These are phyloP conservation scores for Chrysocyon brachyurus DNA, from an alignment of 2,797 vertebrate genomes.

Conservation along the genomic window DNA sequence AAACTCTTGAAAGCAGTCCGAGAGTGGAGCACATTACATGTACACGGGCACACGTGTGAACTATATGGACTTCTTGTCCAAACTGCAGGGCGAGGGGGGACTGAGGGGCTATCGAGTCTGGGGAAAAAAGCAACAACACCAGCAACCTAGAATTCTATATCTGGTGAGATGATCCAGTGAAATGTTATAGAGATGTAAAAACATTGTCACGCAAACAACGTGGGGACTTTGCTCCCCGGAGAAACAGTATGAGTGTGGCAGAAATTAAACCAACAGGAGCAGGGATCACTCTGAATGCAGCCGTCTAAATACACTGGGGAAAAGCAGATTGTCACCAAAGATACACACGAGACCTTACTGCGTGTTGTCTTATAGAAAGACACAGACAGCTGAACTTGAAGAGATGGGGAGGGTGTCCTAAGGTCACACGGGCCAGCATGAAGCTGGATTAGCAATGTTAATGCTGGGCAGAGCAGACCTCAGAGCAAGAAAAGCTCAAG, in stretches of 20 bases:
- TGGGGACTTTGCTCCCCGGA: background rate
- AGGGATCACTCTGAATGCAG: background rate
- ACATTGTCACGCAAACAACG: background rate
- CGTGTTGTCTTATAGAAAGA: background rate
- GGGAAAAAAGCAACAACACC: background rate
- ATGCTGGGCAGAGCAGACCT: background rate
- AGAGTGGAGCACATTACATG: background rate
- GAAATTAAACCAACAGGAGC: background rate
- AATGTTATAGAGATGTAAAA: background rate
- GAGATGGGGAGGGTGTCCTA: background rate
- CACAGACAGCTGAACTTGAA: background rate
- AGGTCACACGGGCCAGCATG: background rate
- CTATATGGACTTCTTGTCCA: background rate
- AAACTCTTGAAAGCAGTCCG: background rate
- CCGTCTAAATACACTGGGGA: background rate
- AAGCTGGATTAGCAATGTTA: background rate
- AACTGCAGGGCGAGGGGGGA: background rate
- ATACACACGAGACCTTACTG: background rate
- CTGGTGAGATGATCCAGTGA: background rate
- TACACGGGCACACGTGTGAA: background rate
- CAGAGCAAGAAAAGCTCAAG: background rate
- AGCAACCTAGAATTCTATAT: background rate
- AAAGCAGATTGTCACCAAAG: background rate
- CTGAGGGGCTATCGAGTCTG: background rate
- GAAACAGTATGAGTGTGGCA: background rate